Evolutionary conservation across 2,797 vertebrate species (phyloP).

Genomic region (Sebastes vulpes): DNA sequence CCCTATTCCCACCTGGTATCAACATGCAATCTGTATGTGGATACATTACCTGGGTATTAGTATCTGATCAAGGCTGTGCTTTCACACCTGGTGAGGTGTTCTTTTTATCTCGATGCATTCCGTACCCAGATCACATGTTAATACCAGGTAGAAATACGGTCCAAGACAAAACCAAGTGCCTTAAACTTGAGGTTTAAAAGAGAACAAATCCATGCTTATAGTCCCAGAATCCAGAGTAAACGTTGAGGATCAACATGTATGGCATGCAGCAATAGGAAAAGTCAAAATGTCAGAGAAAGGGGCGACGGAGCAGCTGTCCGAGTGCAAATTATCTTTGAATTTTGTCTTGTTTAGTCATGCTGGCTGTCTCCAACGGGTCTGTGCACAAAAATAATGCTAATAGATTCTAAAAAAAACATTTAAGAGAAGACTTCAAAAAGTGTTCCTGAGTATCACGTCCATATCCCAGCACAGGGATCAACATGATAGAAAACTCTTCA

Average conservation of each 20-base stretch:
- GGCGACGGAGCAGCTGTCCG: slow-evolving; percentile 6
- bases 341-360: background rate
- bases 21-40: background rate
- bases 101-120: background rate
- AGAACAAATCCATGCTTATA: slow-evolving; percentile 16
- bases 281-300: background rate
- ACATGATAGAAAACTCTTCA: slow-evolving; percentile 14
- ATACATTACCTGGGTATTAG: background rate
- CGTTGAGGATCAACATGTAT: background rate
- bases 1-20: background rate
- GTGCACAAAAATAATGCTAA: background rate
- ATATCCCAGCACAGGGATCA: background rate
- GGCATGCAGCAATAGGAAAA: slow-evolving; percentile 33
- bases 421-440: slow-evolving; percentile 5
- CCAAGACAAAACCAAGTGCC: background rate
- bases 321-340: slow-evolving; percentile 11
- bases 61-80: background rate
- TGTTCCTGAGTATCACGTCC: slow-evolving; percentile 54
- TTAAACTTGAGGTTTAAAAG: background rate
- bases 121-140: background rate
- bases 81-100: background rate
- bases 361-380: background rate
- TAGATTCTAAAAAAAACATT: slow-evolving; percentile 1
- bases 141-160: background rate
- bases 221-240: background rate